Base-by-base conservation (phyloP, 1,140 invertebrate genomes). In the Penaeus japonicus region DNA sequence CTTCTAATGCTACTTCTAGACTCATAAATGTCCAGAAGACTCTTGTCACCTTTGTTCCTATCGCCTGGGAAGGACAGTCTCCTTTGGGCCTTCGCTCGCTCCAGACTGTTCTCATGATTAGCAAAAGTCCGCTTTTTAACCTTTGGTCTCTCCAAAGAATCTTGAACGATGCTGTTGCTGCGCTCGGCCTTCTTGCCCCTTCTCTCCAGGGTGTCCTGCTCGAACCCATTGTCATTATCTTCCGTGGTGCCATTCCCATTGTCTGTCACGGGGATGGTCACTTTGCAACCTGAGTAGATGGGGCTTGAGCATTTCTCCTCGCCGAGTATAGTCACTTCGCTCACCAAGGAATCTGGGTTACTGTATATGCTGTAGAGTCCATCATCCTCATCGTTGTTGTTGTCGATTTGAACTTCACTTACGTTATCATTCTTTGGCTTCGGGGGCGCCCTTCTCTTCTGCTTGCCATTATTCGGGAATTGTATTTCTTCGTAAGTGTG, bases 261-360 rank as follows among this genome's bases (percentile, higher is more conserved):
- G 91, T 96, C 96, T 92, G 95, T 95, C 0, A 97, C 95, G 92
- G 96, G 96, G 86, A 97, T 97, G 24, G 96, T 95, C 70, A 96
- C 92, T 90, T 95, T 95, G 2, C 96, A 85, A 54, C 89, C 85
- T 22, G 89, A 83, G 54, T 89, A 87, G 35, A 88, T 59, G 77
- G 83, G 87, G n/a, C 83, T 85, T 54, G 39, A 73, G 35, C 95
- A 4, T 95, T 95, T 91, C 94, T 94, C 89, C 95, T 94, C 24
- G 92, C 91, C 95, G 95, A 27, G 94, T 93, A 91, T 94, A 94
- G 91, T 94, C 94, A 90, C 96, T 62, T 85, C 85, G 78, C 86
- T 89, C 30, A 81, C 62, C 18, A 86, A 65, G 12, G 87, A 89
- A 20, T 89, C 80, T 30, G 82, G 73, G 39, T 89, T 89, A 54